phyloP scores from a whole-genome alignment of 2,113 vertebrate species.

The Gymnocephalus cernua region DNA sequence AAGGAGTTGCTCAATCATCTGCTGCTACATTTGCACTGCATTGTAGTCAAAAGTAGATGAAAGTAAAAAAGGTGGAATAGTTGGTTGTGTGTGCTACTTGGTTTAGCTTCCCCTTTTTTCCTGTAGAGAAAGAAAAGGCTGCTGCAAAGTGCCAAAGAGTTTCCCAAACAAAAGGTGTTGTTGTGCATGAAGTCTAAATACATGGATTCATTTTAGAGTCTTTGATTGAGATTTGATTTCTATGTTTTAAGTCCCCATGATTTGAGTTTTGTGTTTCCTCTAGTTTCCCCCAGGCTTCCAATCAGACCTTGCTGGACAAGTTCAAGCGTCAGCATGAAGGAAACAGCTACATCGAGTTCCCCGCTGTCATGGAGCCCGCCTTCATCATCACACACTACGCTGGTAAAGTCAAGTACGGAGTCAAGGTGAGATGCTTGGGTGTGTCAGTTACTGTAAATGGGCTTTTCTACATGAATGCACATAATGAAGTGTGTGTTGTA shows the following conservation, averaged over 20 bases:
- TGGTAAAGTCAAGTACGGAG: slow-evolving; percentile 95
- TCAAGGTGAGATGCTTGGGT: slow-evolving; percentile 87
- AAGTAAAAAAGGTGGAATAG: background rate
- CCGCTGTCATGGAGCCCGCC: slow-evolving; percentile 95
- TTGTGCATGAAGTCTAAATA: background rate
- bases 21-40: too few species aligned
- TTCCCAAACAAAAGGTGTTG: background rate
- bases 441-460: background rate
- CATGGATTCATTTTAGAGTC: background rate
- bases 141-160: background rate
- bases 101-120: background rate
- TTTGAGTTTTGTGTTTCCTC: background rate
- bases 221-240: too few species aligned
- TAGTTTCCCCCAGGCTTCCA: slow-evolving; percentile 96
- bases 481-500: too few species aligned
- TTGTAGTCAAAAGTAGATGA: too few species aligned
- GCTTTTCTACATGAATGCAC: background rate
- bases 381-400: slow-evolving; percentile 98
- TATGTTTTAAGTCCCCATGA: background rate
- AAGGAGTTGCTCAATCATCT: background rate
- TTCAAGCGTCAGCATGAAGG: slow-evolving; percentile 95
- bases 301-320: slow-evolving; percentile 95
- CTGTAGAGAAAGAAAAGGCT: background rate
- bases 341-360: slow-evolving; percentile 95
- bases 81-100: background rate